Percentiles rank a stretch among this genome's conserved stretches.
These are phyloP conservation scores for Manacus vitellinus DNA, from an alignment of 2,113 vertebrate genomes.

Conservation along the genomic window DNA sequence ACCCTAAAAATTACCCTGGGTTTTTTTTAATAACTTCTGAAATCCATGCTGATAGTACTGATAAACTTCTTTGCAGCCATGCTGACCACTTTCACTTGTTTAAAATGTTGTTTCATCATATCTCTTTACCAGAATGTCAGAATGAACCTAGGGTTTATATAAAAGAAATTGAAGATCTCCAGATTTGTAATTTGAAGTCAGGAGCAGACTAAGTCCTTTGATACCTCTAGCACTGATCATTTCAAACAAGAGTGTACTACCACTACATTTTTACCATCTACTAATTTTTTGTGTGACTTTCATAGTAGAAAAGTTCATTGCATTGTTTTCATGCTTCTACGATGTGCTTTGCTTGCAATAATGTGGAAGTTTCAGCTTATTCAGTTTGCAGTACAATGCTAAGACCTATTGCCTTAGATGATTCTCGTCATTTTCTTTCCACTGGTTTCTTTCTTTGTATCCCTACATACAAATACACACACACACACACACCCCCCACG, in stretches of 20 bases:
- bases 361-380: background rate
- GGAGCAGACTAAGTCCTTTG: background rate
- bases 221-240: background rate
- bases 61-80: background rate
- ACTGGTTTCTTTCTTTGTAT: background rate
- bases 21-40: background rate
- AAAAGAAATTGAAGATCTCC: background rate
- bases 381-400: background rate
- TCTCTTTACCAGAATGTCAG: background rate
- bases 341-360: background rate
- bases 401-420: background rate
- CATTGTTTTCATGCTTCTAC: background rate
- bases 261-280: background rate
- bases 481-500: accelerated
- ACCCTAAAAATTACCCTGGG: background rate
- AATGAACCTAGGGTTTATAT: background rate
- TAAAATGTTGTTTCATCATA: background rate
- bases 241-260: background rate
- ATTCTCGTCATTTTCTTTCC: background rate
- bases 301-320: background rate
- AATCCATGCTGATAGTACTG: background rate
- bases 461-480: background rate
- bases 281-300: background rate
- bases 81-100: background rate
- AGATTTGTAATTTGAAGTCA: background rate